Base-by-base conservation (phyloP, 2,113 vertebrate species). In the Engystomops pustulosus region DNA sequence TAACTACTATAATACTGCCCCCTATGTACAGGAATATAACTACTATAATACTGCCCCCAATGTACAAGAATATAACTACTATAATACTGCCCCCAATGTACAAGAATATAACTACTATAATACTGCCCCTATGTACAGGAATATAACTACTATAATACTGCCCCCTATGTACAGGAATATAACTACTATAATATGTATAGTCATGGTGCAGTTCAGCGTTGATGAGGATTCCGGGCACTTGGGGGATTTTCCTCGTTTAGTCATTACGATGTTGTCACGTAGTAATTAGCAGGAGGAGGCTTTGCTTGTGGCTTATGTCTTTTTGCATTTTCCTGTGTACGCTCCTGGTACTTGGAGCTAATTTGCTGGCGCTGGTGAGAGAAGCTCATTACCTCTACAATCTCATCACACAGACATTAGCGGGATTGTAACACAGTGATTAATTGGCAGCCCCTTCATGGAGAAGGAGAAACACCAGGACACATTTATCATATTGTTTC, bases 321-420 rank as follows among this genome's bases (percentile, higher is more conserved):
- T 34, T 70, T 76, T 49, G 53, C 53, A 49, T 55, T 67, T 60
- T 44, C 60, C 86, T 32, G 80, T 69, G 85, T 84, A 81, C 72
- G 81, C 34, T 68, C 45, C 53, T 32, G 18, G 34, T 74, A 79
- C 68, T 79, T 49, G 36, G 6, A 68, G 78, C 58, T 78, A 83
- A 86, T 86, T 80, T 78, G 62, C 70, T 86, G 27, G 55, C 47
- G 68, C 65, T 58, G 79, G 75, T 53, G 51, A 80, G 81, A 38
- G 67, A 85, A 79, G 77, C 83, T 82, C 51, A 67, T 86, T 86
- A 75, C 20, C 32, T 58, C n/a, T 76, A 79, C 58, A 82, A 86
- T 85, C 83, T 77, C 85, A 72, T 82, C 74, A 65, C 27, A 32
- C 47, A 85, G 58, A 30, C 70, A 79, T 44, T 69, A 76, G 53